Evolutionary conservation across 2,797 vertebrate genomes (phyloP), one percentile per base, ranked within the genome.

Genomic region (Acrossocheilus wenchowensis): DNA sequence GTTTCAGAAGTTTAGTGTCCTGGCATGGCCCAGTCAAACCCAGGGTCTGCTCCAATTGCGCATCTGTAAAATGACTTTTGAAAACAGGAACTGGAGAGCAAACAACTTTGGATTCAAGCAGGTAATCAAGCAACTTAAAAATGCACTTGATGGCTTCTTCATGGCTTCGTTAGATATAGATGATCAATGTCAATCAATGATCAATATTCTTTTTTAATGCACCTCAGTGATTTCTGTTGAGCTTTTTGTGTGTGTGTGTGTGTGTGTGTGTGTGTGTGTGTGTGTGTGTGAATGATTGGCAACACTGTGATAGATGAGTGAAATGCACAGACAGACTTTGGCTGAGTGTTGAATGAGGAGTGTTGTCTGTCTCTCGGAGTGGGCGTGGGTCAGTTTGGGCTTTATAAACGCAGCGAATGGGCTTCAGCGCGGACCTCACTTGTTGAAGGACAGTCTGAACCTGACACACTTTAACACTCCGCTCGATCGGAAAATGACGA

Each of bases 331-430:
- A n/a, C 23, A n/a, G 41, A 66, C 39, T 34, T 66, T 12, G n/a
- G 17, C 41, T 3, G 26, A 11, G 15, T 30, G 15, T 81, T 68
- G 78, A 48, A 12, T 81, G 66, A 45, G 75, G 50, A 71, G 36
- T 45, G 83, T 21, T 73, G 68, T 68, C 34, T 36, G 34, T 36
- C 34, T 30, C 30, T 36, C 64, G 15, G 30, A 50, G 68, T 60
- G 84, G 84, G 78, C 84, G 84, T 86, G 78, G 14, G 48, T 50
- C 69, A 50, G 77, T 64, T 81, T 23, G 73, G 17, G 69, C 78
- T 73, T 64, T 86, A 73, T 86, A 86, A 86, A 74, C 12, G 50
- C 62, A n/a, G 75, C 14, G 23, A 78, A 36, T 36, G 77, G 8
- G 39, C 75, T 79, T 60, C 11, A 60, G 21, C 52, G 17, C 50